Percentiles rank a stretch among this genome's conserved stretches.
phyloP scores from a whole-genome alignment of 1,140 invertebrate species.

The Macrocentrus cingulum region DNA sequence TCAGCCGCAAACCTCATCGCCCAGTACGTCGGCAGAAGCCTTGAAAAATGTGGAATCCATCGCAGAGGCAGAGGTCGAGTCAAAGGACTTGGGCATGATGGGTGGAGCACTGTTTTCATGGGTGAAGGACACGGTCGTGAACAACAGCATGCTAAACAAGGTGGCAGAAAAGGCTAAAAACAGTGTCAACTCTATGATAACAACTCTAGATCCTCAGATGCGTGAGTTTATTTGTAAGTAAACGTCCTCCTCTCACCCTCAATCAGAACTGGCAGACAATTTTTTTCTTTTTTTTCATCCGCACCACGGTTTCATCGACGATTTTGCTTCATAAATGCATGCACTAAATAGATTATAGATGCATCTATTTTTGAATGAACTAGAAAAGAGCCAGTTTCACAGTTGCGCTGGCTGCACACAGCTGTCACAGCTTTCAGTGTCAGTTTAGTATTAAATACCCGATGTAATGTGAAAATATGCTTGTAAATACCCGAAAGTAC shows the following conservation, averaged over 20 bases:
- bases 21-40: constrained; percentile 3
- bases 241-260: too few relatives aligned
- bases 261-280: too few relatives aligned
- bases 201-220: constrained; percentile 88
- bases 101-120: constrained; percentile 56
- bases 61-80: constrained; percentile 23
- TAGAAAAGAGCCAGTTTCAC: constrained; percentile 22
- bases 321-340: neutral
- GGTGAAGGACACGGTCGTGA: constrained; percentile 57
- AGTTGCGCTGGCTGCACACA: neutral
- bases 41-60: constrained; percentile 30
- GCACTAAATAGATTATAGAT: neutral
- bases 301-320: too few relatives aligned
- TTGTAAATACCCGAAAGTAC: constrained; percentile 16
- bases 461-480: constrained; percentile 19
- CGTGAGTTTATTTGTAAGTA: constrained; percentile 81
- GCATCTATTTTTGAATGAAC: constrained; percentile 25
- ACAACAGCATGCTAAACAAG: constrained; percentile 61
- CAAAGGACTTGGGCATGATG: constrained; percentile 35
- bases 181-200: constrained; percentile 84
- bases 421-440: neutral
- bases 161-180: constrained; percentile 81
- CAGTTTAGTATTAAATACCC: neutral
- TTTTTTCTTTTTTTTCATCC: too few relatives aligned
- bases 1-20: constrained; percentile 20